These are phyloP conservation scores for Falco punctatus DNA, from an alignment of 2,113 vertebrate species.

Conservation along the genomic window DNA sequence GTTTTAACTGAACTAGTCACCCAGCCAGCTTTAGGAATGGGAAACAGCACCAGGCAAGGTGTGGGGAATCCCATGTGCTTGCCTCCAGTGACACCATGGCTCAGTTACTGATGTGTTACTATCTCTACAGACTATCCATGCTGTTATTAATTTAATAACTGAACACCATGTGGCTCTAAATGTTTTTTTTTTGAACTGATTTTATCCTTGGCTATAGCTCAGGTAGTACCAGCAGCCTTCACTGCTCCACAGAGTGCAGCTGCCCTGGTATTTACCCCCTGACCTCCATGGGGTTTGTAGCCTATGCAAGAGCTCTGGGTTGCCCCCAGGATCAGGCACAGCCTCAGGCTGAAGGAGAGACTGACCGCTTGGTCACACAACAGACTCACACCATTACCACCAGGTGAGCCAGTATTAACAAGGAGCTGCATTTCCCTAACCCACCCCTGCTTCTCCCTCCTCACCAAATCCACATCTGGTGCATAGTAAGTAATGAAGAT, in stretches of 20 bases:
- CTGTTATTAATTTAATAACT: neutral
- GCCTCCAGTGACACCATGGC: neutral
- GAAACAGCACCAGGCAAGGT: neutral
- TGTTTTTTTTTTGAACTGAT: neutral
- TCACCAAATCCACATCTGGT: neutral
- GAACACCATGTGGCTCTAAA: neutral
- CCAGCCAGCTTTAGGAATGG: neutral
- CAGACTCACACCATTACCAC: neutral
- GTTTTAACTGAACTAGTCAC: neutral
- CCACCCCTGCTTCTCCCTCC: neutral
- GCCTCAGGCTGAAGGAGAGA: neutral
- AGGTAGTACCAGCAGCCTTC: neutral
- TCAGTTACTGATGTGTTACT: neutral
- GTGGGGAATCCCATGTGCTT: neutral
- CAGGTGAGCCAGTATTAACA: neutral
- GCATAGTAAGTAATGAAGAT: neutral
- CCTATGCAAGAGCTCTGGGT: neutral
- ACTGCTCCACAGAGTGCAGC: neutral
- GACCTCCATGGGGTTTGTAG: neutral
- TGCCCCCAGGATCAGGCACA: neutral
- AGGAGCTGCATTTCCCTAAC: neutral
- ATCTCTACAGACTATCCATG: neutral
- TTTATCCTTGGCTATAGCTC: neutral
- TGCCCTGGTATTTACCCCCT: neutral
- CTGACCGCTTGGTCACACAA: accelerated